A percentile compares a stretch with the other conserved stretches of the same genome.
Conservation (phyloP, 2,113 vertebrate species). For the Campylomormyrus numenius region DNA sequence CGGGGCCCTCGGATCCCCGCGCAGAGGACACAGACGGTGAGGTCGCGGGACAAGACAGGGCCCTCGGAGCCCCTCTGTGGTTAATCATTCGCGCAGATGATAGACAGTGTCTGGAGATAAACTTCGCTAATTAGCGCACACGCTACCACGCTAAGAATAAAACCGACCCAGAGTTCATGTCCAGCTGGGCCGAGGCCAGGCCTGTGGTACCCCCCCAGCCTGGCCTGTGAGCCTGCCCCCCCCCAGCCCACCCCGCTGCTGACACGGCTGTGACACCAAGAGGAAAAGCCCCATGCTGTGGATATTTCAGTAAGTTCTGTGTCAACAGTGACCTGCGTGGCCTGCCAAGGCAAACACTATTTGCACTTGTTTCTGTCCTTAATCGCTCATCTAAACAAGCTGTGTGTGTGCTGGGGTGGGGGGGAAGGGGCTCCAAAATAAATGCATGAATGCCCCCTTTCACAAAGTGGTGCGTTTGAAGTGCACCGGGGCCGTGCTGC, state of each 20-base stretch:
- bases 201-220: constrained; percentile 36
- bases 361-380: constrained; percentile 63
- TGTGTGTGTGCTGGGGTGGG: constrained; percentile 41
- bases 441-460: constrained; percentile 66
- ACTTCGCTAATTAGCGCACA: neutral
- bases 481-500: constrained; percentile 55
- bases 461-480: constrained; percentile 60
- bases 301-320: constrained; percentile 58
- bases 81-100: too few species aligned
- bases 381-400: constrained; percentile 66
- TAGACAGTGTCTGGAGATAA: neutral
- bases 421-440: constrained; percentile 50
- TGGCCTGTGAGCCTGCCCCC: constrained; percentile 42
- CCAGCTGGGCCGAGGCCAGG: neutral
- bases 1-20: too few species aligned
- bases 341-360: constrained; percentile 57
- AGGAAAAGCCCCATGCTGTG: constrained; percentile 19
- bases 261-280: constrained; percentile 32
- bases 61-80: neutral
- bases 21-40: neutral
- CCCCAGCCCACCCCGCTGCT: constrained; percentile 44
- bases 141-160: neutral
- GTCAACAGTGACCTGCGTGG: constrained; percentile 46
- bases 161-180: neutral
- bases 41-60: neutral